phyloP scores from a whole-genome alignment of 2,113 vertebrate genomes.

The Pollachius pollachius region DNA sequence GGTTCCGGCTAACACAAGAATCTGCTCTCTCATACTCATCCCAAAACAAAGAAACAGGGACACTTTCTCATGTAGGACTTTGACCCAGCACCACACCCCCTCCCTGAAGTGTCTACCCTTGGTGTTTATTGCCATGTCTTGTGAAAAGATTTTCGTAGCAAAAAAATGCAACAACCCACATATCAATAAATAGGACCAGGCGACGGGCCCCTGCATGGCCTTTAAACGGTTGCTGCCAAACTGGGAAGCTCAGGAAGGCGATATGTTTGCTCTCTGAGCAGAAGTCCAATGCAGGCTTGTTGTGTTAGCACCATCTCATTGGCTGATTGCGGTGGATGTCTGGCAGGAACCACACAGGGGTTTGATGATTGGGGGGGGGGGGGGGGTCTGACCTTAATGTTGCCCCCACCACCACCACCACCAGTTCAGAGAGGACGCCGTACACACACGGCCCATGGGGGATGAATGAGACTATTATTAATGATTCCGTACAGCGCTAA shows the following conservation, averaged over 20 bases:
- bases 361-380: conserved; percentile 27
- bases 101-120: too few species aligned
- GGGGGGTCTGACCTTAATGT: neutral
- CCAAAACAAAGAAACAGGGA: neutral
- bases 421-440: conserved; percentile 30
- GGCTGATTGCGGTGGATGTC: neutral
- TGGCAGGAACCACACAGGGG: neutral
- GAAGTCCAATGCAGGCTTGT: conserved; percentile 14
- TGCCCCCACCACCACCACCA: too few species aligned
- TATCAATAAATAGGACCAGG: conserved; percentile 10
- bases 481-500: conserved; percentile 55
- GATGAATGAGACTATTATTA: conserved; percentile 73
- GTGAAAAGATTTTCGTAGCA: too few species aligned
- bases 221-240: neutral
- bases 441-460: conserved; percentile 49
- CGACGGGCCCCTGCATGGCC: neutral
- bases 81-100: too few species aligned
- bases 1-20: neutral
- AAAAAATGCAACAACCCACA: neutral
- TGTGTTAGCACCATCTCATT: too few species aligned
- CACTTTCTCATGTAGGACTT: too few species aligned
- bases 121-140: too few species aligned
- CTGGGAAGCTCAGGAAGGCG: conserved; percentile 15
- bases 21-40: neutral
- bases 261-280: conserved; percentile 22